Evolutionary conservation across 2,797 vertebrate species (phyloP), one percentile per base, ranked within the genome.

Genomic region (Austrolebias charrua): DNA sequence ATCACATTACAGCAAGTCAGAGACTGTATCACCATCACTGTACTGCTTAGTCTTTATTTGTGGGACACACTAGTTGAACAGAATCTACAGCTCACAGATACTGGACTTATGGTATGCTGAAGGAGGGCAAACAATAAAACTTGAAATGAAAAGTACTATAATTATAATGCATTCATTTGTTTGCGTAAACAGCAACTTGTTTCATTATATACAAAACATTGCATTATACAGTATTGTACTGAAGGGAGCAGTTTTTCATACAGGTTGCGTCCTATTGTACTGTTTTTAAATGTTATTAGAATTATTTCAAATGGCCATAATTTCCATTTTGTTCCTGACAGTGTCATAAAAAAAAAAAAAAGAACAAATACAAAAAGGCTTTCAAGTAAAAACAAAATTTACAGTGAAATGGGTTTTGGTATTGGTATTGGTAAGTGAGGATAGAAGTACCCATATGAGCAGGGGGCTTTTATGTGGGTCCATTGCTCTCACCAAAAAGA

Each of bases 141-240:
- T 71, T 53, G 43, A 40, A 55, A 29, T 73, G 33, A 60, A 59
- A 70, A 59, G 72, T 19, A 54, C 8, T 19, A 28, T 48, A 51
- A 65, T n/a, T n/a, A n/a, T n/a, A n/a, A n/a, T n/a, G n/a, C n/a
- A n/a, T 29, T 15, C 47, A 64, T 56, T 63, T 14, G 15, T 59
- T 56, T 63, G 55, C 49, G 33, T 10, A 48, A 63, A 67, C 54
- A 72, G 28, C 19, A 16, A 56, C 65, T 69, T 74, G 15, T 46
- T 13, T 55, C 58, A 11, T 55, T 20, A 64, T 66, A 58, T 68
- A n/a, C n/a, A 35, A 29, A n/a, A n/a, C n/a, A n/a, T n/a, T n/a
- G n/a, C n/a, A n/a, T n/a, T n/a, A n/a, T n/a, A n/a, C n/a, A n/a
- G n/a, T n/a, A n/a, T n/a, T n/a, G n/a, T n/a, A 4, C 8, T 35